phyloP scores from a whole-genome alignment of 35 echinoderm and acorn worm species.

The Chiridota heheva region DNA sequence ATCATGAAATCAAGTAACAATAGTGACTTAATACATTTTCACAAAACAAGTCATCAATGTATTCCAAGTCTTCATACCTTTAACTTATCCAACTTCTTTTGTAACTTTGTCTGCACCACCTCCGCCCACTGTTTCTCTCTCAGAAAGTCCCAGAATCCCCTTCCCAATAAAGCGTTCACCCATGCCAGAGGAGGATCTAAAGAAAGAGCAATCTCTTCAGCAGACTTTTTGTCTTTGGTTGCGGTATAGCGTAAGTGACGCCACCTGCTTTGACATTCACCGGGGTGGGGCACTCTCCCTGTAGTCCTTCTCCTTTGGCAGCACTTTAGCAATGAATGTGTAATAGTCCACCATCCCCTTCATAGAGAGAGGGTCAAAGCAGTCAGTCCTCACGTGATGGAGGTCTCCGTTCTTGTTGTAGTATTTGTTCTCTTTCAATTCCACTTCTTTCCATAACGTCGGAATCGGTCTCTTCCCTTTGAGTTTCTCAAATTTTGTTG shows the following conservation, averaged over 20 bases:
- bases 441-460: slow-evolving; percentile 74
- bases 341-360: slow-evolving; percentile 87
- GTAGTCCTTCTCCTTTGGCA: slow-evolving; percentile 85
- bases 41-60: too few relatives aligned
- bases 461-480: slow-evolving; percentile 73
- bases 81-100: slow-evolving; percentile 89
- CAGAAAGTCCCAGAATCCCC: slow-evolving; percentile 95
- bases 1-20: too few relatives aligned
- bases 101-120: slow-evolving; percentile 72
- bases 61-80: too few relatives aligned
- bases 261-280: slow-evolving; percentile 81
- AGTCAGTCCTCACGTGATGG: slow-evolving; percentile 44
- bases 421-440: slow-evolving; percentile 68
- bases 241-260: slow-evolving; percentile 82
- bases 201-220: slow-evolving; percentile 2
- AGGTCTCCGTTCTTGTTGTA: slow-evolving; percentile 49
- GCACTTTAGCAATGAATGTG: slow-evolving; percentile 83
- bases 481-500: slow-evolving; percentile 52
- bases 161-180: slow-evolving; percentile 80
- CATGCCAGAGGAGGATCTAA: slow-evolving; percentile 75
- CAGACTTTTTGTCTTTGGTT: slow-evolving; percentile 27
- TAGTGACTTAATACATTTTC: too few relatives aligned
- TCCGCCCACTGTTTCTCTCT: slow-evolving; percentile 83
- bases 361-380: slow-evolving; percentile 47
- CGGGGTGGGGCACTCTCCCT: slow-evolving; percentile 53